These are phyloP conservation scores for Sebastiscus tertius DNA, from an alignment of 2,797 vertebrate genomes.

Conservation along the genomic window DNA sequence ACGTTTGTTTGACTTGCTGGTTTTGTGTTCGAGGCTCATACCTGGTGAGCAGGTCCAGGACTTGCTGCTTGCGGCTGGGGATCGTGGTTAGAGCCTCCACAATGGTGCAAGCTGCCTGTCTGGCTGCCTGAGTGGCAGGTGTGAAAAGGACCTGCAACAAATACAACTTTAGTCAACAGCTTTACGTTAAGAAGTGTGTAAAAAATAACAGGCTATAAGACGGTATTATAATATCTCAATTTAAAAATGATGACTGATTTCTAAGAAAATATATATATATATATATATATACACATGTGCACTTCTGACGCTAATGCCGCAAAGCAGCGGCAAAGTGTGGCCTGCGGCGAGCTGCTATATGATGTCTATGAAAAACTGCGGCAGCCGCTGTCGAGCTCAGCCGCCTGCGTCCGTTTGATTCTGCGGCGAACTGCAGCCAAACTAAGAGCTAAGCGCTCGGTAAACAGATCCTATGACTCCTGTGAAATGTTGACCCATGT, in stretches of 20 bases:
- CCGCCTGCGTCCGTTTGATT: too few relatives aligned
- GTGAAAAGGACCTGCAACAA: conserved; percentile 93
- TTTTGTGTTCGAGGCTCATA: conserved; percentile 56
- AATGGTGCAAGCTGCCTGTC: conserved; percentile 97
- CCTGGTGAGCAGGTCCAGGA: conserved; percentile 98
- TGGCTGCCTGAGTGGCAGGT: conserved; percentile 95
- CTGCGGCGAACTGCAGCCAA: too few relatives aligned
- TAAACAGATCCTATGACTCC: too few relatives aligned
- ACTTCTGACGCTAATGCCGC: neutral
- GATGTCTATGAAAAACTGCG: too few relatives aligned
- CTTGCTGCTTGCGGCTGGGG: conserved; percentile 97
- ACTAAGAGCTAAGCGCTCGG: too few relatives aligned
- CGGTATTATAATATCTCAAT: neutral
- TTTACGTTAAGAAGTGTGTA: neutral
- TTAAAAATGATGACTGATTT: neutral
- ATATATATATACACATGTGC: neutral
- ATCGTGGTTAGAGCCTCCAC: conserved; percentile 96
- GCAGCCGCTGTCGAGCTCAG: too few relatives aligned
- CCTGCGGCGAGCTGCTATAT: too few relatives aligned
- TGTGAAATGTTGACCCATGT: too few relatives aligned
- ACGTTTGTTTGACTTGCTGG: neutral
- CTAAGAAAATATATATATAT: neutral
- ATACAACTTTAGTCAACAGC: neutral
- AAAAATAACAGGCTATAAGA: neutral
- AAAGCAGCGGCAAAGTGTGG: too few relatives aligned